A percentile compares a stretch with the other conserved stretches of the same genome.
phyloP scores from a whole-genome alignment of 2,113 vertebrate genomes.

The Anser cygnoides region DNA sequence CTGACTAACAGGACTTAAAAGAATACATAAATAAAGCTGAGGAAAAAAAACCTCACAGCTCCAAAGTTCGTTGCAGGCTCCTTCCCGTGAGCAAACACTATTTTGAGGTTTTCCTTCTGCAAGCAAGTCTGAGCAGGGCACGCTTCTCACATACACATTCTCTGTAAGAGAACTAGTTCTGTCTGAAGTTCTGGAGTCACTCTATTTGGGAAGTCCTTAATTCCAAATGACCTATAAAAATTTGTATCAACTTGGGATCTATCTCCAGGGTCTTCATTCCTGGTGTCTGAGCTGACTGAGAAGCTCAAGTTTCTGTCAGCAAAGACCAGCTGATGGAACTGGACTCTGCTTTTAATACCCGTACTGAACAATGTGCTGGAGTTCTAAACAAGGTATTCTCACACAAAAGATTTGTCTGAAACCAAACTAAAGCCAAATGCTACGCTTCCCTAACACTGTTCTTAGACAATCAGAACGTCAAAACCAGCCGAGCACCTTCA shows the following conservation, averaged over 20 bases:
- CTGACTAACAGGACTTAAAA: background rate
- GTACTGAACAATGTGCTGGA: background rate
- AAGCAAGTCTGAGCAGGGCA: background rate
- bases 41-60: background rate
- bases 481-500: background rate
- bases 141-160: background rate
- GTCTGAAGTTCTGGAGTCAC: background rate
- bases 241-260: background rate
- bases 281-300: background rate
- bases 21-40: background rate
- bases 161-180: background rate
- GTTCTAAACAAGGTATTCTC: background rate
- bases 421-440: background rate
- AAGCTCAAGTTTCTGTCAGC: background rate
- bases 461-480: background rate
- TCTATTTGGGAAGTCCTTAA: background rate
- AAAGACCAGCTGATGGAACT: background rate
- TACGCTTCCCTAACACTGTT: background rate
- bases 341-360: background rate
- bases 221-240: background rate
- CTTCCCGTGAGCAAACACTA: fast-evolving
- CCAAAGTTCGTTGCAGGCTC: background rate
- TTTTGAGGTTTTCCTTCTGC: background rate
- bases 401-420: background rate
- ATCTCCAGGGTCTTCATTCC: background rate